Evolutionary conservation across 2,797 vertebrate species (phyloP), one percentile per base, ranked within the genome.

Genomic region (Sebastolobus alascanus): DNA sequence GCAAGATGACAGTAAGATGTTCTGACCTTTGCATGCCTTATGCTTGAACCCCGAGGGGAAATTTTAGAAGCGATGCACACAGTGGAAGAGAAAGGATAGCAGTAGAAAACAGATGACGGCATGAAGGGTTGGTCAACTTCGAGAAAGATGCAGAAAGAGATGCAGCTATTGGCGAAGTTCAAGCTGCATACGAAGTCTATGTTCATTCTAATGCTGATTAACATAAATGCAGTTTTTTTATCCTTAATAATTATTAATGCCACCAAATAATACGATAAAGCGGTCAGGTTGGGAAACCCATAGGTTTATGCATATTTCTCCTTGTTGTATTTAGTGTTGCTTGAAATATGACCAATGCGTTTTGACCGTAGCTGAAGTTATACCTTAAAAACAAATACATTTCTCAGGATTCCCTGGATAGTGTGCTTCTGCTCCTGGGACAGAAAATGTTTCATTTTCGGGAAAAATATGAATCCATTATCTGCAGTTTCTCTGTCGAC

Each of bases 1-100:
- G 80, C 89, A 91, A 89, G 80, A 88, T 93, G 94, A 94, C 94
- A 92, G 91, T 87, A 67, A 77, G 79, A 85, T 87, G 82, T 71
- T 52, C 61, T 93, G 92, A 95, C 94, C 93, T 95, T 95, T 93
- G 75, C 55, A 71, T 80, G 87, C 76, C 86, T 92, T 87, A 83
- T 87, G 69, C 58, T 84, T 52, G n/a, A 85, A 88, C 80, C 90
- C 86, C 18, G 16, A 77, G 85, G 85, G 87, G 54, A n/a, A 43
- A 72, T 71, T 73, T 79, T 74, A 43, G 60, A 82, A 72, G 75
- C 7, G 27, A 75, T 82, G 75, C 64, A 55, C 77, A 54, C 63
- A 78, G 60, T 65, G 79, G 78, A 87, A 70, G 65, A 72, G 80
- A 77, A 78, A 76, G 54, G 68, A 86, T 29, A 59, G 14, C 22